Conservation (phyloP, 2,888 invertebrate genomes). For the Lacanobia oleracea region DNA sequence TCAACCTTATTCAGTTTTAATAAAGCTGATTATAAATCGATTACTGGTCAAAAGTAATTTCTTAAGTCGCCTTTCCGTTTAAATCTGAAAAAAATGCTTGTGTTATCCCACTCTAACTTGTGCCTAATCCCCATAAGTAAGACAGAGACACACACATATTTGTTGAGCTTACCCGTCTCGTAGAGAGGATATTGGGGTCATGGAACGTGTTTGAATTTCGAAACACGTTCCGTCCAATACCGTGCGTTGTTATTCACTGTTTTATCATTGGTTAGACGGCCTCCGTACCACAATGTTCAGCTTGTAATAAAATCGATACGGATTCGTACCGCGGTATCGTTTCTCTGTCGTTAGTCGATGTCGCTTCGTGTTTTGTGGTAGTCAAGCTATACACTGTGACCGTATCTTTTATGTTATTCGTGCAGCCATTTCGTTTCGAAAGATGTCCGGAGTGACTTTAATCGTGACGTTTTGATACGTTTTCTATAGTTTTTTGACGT, state of each 20-base stretch:
- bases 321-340: slow-evolving; percentile 58
- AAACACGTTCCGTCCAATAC: slow-evolving; percentile 88
- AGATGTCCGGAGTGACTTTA: slow-evolving; percentile 84
- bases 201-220: slow-evolving; percentile 90
- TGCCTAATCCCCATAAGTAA: slow-evolving; percentile 65
- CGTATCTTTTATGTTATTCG: slow-evolving; percentile 85
- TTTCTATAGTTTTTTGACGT: slow-evolving; percentile 82
- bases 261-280: slow-evolving; percentile 83
- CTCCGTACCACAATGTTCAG: slow-evolving; percentile 76
- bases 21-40: slow-evolving; percentile 70
- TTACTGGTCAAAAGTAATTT: slow-evolving; percentile 75
- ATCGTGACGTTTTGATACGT: slow-evolving; percentile 84
- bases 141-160: slow-evolving; percentile 77
- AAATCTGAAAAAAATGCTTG: slow-evolving; percentile 71
- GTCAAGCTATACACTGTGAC: slow-evolving; percentile 74
- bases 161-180: slow-evolving; percentile 71
- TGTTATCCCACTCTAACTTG: slow-evolving; percentile 75
- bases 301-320: slow-evolving; percentile 81
- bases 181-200: slow-evolving; percentile 86
- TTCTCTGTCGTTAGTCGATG: slow-evolving; percentile 68
- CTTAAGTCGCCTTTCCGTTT: slow-evolving; percentile 73
- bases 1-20: slow-evolving; percentile 25
- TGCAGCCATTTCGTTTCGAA: slow-evolving; percentile 86
- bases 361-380: slow-evolving; percentile 77
- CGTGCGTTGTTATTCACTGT: slow-evolving; percentile 80